These are phyloP conservation scores for Hypsibius dujardini DNA, from an alignment of 1,140 invertebrate species.

Conservation along the genomic window DNA sequence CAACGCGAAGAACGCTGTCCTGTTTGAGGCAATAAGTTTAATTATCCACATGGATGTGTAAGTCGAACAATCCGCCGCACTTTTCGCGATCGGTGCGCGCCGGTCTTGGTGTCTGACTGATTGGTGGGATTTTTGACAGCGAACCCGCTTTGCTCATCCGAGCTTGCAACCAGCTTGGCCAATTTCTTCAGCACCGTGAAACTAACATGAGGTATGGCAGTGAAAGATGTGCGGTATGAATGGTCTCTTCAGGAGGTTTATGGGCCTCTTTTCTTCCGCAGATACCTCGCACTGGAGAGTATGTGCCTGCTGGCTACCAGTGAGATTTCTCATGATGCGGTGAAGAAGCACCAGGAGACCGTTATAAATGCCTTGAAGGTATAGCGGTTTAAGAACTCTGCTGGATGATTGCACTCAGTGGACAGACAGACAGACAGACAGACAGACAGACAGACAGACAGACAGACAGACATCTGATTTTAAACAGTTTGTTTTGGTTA, in stretches of 20 bases:
- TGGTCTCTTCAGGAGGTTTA: slow-evolving; percentile 4
- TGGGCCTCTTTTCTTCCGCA: slow-evolving; percentile 24
- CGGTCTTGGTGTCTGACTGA: slow-evolving; percentile 18
- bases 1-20: slow-evolving; percentile 97
- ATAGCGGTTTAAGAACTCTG: slow-evolving; percentile 19
- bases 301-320: slow-evolving; percentile 98
- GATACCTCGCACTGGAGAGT: slow-evolving; percentile 88
- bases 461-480: too few species aligned
- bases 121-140: slow-evolving; percentile 35
- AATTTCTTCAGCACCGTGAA: slow-evolving; percentile 93
- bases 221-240: background rate
- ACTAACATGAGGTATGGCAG: slow-evolving; percentile 64
- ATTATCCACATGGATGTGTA: slow-evolving; percentile 95
- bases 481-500: slow-evolving; percentile 19
- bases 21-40: slow-evolving; percentile 98
- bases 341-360: slow-evolving; percentile 99
- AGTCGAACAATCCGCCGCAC: background rate
- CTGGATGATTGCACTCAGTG: too few species aligned
- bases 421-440: too few species aligned
- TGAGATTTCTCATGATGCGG: slow-evolving; percentile 98
- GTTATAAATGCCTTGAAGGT: slow-evolving; percentile 95
- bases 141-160: slow-evolving; percentile 90
- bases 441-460: too few species aligned
- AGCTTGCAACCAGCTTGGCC: slow-evolving; percentile 94
- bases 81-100: background rate